Evolutionary conservation across 2,113 vertebrate genomes (phyloP).

Genomic region (Brienomyrus longianalis): DNA sequence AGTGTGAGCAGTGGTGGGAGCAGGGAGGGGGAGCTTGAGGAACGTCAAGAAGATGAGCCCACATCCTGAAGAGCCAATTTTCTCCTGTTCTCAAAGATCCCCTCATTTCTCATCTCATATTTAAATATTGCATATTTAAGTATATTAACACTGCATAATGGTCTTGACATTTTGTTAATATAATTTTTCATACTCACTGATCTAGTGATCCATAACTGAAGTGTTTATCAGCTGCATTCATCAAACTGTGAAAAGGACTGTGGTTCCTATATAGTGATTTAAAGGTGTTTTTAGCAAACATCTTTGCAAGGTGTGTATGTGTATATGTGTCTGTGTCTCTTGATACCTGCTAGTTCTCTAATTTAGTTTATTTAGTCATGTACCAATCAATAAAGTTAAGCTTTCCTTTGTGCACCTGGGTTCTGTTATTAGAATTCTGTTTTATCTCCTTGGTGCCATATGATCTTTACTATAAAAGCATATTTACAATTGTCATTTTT

Average conservation of each 20-base stretch:
- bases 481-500: neutral
- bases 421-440: neutral
- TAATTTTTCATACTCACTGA: neutral
- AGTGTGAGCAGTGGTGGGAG: slow-evolving; percentile 48
- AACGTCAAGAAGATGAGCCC: slow-evolving; percentile 59
- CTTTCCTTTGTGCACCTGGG: neutral
- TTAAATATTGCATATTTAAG: neutral
- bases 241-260: neutral
- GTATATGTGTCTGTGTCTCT: neutral
- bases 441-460: neutral
- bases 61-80: slow-evolving; percentile 25
- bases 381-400: neutral
- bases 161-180: neutral
- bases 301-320: neutral
- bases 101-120: neutral
- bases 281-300: neutral
- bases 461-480: neutral
- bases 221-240: neutral
- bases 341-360: neutral
- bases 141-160: neutral
- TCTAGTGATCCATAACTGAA: neutral
- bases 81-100: neutral
- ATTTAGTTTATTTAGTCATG: neutral
- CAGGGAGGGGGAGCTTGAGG: slow-evolving; percentile 61
- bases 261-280: neutral